Base-by-base conservation (phyloP, 1,140 invertebrate genomes). In the Microplitis mediator region DNA sequence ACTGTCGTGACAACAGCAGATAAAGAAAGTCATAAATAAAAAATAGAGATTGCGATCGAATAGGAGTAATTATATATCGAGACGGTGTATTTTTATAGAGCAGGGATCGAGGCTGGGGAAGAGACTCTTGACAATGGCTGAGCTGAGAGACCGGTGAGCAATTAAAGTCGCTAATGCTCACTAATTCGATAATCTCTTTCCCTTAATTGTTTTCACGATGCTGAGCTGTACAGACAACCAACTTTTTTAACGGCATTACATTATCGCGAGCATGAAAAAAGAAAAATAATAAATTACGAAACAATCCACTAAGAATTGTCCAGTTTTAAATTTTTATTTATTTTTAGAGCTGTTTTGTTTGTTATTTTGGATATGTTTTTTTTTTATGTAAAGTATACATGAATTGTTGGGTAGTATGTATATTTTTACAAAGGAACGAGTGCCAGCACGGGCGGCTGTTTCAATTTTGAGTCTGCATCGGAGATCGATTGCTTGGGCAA, bases 101-200 rank as follows among this genome's bases (percentile, higher is more conserved):
- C 52, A 54, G 16, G 23, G 23, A 23, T 23, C 52, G 5, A 8
- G 39, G 14, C 8, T n/a, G 13, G 34, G 23, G 35, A 36, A 35
- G n/a, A 45, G 45, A 54, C 61, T 63, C 72, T 64, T 73, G 72
- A 73, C 60, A 61, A 63, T 60, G 72, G 66, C 63, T 50, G 52
- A 63, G 64, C 56, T 52, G 65, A 36, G 31, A 45, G 58, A 56
- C 34, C 66, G 56, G 61, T 54, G 39, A 60, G 66, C 66, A 73
- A 73, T 73, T 69, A 69, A 73, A 73, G 72, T 66, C 56, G 62
- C 67, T 73, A 70, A 70, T 65, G 61, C 72, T 31, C 23, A 45
- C 62, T 70, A 74, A 74, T 65, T 74, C 62, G 72, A 56, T 74
- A 74, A 70, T 74, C 72, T 70, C 31, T 67, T 70, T 70, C 62